Evolutionary conservation across 2,888 invertebrate species (phyloP).

Genomic region (Drosophila affinis): DNA sequence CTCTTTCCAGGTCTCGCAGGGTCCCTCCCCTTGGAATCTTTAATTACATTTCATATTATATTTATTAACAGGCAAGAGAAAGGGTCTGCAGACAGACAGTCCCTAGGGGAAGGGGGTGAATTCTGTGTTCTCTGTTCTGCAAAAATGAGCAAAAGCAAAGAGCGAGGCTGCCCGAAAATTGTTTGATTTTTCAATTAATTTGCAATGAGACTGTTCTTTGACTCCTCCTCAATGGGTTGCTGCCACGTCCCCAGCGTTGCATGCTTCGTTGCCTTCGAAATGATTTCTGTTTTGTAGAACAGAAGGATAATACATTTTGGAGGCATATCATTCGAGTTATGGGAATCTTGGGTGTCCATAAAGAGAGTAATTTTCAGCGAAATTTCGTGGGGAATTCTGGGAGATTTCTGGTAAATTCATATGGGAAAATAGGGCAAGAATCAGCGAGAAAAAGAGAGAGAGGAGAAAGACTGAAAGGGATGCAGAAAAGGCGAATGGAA

Average conservation of each 20-base stretch:
- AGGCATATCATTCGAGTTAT: not conserved
- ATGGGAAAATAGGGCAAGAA: no score
- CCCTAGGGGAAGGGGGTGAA: not conserved
- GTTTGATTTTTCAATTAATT: constrained; percentile 39
- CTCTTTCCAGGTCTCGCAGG: not conserved
- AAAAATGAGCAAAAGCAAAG: constrained; percentile 9
- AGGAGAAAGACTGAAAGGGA: no score
- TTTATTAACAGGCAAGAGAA: constrained; percentile 24
- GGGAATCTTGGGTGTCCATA: not conserved
- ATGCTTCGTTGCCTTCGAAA: constrained; percentile 8
- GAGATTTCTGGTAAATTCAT: no score
- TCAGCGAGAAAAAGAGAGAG: no score
- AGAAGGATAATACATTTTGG: no score
- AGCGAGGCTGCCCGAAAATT: constrained; percentile 8
- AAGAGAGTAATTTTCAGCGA: no score
- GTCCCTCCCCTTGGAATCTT: not conserved
- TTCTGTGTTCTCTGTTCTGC: not conserved
- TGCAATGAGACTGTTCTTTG: constrained; percentile 31
- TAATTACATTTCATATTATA: constrained; percentile 26
- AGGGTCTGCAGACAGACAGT: constrained; percentile 6
- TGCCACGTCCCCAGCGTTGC: constrained; percentile 10
- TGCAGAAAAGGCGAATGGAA: no score
- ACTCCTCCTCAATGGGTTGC: constrained; percentile 19
- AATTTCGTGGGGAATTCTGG: no score
- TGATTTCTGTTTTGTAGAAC: no score